These are phyloP conservation scores for Leucoraja ocellata DNA, from an alignment of 2,797 vertebrate genomes.

Conservation along the genomic window DNA sequence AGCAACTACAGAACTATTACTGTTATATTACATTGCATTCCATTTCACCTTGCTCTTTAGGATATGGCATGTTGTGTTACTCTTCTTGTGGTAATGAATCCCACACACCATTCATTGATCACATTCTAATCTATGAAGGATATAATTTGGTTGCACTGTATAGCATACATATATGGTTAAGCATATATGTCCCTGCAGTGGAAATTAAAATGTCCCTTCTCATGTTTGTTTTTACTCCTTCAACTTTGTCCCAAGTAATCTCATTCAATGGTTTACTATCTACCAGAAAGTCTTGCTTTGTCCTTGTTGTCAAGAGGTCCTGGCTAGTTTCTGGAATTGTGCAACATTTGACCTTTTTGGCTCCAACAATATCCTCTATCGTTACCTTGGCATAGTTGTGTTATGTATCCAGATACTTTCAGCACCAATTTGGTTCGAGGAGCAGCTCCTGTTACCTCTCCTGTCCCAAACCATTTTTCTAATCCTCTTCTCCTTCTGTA, in stretches of 20 bases:
- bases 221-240: neutral
- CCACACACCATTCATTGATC: neutral
- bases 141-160: neutral
- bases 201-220: neutral
- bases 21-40: neutral
- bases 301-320: too few relatives aligned
- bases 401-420: too few relatives aligned
- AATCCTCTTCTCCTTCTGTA: too few relatives aligned
- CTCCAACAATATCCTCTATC: too few relatives aligned
- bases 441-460: too few relatives aligned
- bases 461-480: too few relatives aligned
- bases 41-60: neutral
- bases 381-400: too few relatives aligned
- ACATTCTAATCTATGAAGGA: neutral
- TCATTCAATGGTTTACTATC: neutral
- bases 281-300: neutral
- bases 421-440: too few relatives aligned
- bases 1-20: neutral
- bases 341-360: too few relatives aligned
- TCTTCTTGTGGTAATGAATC: neutral
- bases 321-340: too few relatives aligned
- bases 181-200: neutral
- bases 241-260: neutral
- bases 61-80: neutral
- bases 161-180: neutral